A percentile compares a stretch with the other conserved stretches of the same genome.
Conservation (phyloP, 2,113 vertebrate species). For the Meles meles region DNA sequence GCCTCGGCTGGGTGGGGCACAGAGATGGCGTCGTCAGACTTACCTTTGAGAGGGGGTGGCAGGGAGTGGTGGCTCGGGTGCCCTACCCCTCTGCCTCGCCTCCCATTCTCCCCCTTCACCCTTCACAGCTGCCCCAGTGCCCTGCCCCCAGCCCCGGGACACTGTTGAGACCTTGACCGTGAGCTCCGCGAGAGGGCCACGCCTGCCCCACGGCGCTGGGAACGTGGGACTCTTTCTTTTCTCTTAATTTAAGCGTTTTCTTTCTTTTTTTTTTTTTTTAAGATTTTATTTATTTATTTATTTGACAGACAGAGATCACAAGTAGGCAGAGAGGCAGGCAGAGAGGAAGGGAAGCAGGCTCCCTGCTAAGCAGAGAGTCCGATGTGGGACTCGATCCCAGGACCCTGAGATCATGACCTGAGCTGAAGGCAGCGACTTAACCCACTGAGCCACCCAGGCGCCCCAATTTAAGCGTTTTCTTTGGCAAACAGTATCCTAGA, state of each 20-base stretch:
- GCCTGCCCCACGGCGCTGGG: background rate
- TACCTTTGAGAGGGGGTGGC: background rate
- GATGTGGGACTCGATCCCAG: no score
- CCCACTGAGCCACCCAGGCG: no score
- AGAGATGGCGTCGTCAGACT: no score
- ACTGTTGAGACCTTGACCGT: background rate
- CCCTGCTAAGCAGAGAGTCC: no score
- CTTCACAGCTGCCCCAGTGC: background rate
- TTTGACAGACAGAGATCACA: no score
- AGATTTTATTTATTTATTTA: no score
- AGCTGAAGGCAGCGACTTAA: no score
- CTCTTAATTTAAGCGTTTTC: background rate
- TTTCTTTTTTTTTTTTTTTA: no score
- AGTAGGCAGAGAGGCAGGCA: no score
- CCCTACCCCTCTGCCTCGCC: rapidly evolving
- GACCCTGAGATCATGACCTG: no score
- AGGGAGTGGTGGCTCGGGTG: background rate
- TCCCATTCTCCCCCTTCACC: background rate
- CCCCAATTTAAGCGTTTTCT: background rate
- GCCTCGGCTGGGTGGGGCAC: background rate
- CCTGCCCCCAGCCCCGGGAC: background rate
- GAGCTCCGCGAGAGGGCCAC: background rate
- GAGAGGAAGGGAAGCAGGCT: no score
- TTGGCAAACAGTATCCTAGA: background rate
- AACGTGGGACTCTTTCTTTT: background rate